phyloP scores from a whole-genome alignment of 2,888 invertebrate genomes.

The Exephanes ischioxanthus region DNA sequence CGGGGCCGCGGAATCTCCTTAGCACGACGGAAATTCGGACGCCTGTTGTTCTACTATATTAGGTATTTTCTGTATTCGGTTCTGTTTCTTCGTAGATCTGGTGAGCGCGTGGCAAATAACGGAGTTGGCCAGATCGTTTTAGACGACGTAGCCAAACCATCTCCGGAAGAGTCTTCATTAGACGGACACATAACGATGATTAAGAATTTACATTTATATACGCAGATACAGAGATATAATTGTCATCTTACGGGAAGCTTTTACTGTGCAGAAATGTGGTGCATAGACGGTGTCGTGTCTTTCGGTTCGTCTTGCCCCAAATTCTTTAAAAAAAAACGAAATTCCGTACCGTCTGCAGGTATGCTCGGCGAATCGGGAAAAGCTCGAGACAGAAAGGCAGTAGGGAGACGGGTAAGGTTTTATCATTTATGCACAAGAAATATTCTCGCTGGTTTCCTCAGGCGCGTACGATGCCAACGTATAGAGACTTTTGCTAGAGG shows the following conservation, averaged over 20 bases:
- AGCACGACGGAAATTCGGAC: neutral
- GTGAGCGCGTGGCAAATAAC: neutral
- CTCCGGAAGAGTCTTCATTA: no score
- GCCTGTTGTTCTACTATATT: neutral
- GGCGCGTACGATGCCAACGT: constrained; percentile 39
- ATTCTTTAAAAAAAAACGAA: constrained; percentile 6
- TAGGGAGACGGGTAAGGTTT: constrained; percentile 40
- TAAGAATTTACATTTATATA: no score
- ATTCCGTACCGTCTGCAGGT: neutral
- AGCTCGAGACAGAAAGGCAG: constrained; percentile 28
- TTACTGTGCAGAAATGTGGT: neutral
- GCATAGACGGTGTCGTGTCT: neutral
- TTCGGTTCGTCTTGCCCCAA: neutral
- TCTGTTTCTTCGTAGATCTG: neutral
- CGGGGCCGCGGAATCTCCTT: neutral
- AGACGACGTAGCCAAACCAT: no score
- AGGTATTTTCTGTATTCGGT: neutral
- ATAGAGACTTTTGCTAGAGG: constrained; percentile 34
- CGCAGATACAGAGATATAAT: no score
- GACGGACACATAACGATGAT: no score
- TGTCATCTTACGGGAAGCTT: neutral
- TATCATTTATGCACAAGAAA: constrained; percentile 49
- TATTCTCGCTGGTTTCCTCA: constrained; percentile 46
- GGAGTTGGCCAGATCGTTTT: no score
- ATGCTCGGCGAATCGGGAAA: constrained; percentile 10